phyloP scores from a whole-genome alignment of 2,888 invertebrate species.

The Cephus pygmeus region DNA sequence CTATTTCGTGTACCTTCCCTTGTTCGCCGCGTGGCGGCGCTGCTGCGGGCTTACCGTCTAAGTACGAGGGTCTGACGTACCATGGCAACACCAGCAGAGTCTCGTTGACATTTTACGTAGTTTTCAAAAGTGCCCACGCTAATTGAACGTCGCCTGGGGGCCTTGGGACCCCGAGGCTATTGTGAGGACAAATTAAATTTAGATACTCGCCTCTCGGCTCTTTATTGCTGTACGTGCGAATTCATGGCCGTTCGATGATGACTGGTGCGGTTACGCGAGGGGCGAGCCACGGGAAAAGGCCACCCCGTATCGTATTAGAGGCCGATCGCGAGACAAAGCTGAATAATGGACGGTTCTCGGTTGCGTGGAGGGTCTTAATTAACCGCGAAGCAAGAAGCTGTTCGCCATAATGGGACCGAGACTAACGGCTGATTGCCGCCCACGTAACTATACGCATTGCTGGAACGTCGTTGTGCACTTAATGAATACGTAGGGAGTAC shows the following conservation, averaged over 20 bases:
- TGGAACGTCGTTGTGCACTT: slow-evolving; percentile 11
- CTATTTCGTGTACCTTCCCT: not conserved
- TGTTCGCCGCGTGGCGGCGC: not conserved
- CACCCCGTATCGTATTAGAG: slow-evolving; percentile 31
- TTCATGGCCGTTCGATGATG: not conserved
- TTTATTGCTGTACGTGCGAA: not conserved
- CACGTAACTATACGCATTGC: slow-evolving; percentile 33
- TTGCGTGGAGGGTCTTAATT: slow-evolving; percentile 46
- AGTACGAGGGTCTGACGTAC: not conserved
- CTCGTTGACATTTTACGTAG: not conserved
- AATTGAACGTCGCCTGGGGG: not conserved
- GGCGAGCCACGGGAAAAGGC: not conserved
- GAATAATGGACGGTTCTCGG: slow-evolving; percentile 29
- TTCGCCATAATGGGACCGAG: slow-evolving; percentile 39
- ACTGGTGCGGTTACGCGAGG: not conserved
- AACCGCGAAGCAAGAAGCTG: slow-evolving; percentile 41
- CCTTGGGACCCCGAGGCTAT: not conserved
- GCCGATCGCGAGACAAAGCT: slow-evolving; percentile 40
- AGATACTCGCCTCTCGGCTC: not conserved
- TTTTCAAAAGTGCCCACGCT: not conserved
- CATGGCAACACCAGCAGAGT: not conserved
- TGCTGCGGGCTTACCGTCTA: not conserved
- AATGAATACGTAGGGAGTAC: not conserved
- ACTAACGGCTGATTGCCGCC: slow-evolving; percentile 42
- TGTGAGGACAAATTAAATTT: not conserved